These are phyloP conservation scores for Elgonia sp. DNA, from an alignment of 2,888 invertebrate species.

Conservation along the genomic window DNA sequence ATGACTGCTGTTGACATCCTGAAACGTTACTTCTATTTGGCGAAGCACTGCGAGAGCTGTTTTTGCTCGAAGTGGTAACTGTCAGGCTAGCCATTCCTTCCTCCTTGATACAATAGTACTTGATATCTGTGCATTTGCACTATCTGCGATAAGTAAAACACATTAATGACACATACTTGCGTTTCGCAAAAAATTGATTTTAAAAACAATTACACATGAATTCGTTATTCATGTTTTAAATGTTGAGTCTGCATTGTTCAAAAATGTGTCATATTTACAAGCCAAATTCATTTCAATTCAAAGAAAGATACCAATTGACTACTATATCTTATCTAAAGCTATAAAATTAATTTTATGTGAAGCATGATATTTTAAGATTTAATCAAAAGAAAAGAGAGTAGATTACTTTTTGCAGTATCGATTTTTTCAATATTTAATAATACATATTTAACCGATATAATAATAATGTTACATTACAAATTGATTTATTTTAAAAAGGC, in stretches of 20 bases:
- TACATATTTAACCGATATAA: too few species aligned
- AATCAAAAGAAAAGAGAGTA: neutral
- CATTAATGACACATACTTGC: slow-evolving; percentile 17
- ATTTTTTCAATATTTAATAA: neutral
- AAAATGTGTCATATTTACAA: too few species aligned
- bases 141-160: slow-evolving; percentile 54
- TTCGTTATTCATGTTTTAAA: too few species aligned
- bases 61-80: slow-evolving; percentile 85
- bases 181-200: too few species aligned
- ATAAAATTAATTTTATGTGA: neutral
- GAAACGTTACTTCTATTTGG: slow-evolving; percentile 83
- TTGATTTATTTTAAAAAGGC: too few species aligned
- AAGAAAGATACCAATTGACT: too few species aligned
- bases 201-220: neutral
- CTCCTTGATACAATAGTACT: slow-evolving; percentile 73
- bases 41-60: slow-evolving; percentile 85
- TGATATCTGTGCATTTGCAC: slow-evolving; percentile 76
- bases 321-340: neutral
- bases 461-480: too few species aligned
- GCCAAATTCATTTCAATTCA: too few species aligned
- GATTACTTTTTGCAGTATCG: neutral
- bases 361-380: neutral
- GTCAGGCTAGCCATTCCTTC: slow-evolving; percentile 86
- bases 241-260: too few species aligned
- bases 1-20: slow-evolving; percentile 79